These are phyloP conservation scores for Ciconia boyciana DNA, from an alignment of 2,113 vertebrate species.

Conservation along the genomic window DNA sequence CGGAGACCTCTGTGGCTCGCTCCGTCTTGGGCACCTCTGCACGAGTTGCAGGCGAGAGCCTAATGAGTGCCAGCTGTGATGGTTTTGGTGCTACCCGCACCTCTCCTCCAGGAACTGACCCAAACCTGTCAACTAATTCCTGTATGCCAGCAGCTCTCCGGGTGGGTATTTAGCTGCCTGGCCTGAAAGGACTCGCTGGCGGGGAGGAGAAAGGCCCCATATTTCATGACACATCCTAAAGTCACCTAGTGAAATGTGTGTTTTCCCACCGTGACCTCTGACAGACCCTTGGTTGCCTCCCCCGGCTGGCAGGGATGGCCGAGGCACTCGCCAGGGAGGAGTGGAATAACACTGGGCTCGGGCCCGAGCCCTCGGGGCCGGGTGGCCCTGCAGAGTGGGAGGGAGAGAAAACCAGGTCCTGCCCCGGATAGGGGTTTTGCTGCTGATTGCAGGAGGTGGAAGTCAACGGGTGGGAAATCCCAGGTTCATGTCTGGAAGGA, in stretches of 20 bases:
- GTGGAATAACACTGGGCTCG: neutral
- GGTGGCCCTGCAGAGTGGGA: neutral
- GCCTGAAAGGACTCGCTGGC: neutral
- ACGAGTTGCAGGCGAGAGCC: neutral
- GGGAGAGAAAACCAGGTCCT: neutral
- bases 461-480: neutral
- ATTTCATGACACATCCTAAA: neutral
- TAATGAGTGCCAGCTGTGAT: neutral
- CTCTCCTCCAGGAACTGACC: neutral
- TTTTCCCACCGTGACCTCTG: neutral
- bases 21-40: neutral
- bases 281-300: neutral
- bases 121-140: neutral
- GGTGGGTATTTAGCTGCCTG: neutral
- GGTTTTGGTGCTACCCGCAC: neutral
- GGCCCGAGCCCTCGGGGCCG: neutral
- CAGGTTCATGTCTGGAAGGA: neutral
- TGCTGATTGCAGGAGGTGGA: neutral
- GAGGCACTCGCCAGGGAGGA: neutral
- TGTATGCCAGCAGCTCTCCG: neutral
- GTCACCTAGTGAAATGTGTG: neutral
- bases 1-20: neutral
- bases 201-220: neutral
- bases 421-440: no score
- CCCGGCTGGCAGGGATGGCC: fast-evolving